Evolutionary conservation across 2,888 invertebrate genomes (phyloP), one percentile per base, ranked within the genome.

Genomic region (Papilio elwesi): DNA sequence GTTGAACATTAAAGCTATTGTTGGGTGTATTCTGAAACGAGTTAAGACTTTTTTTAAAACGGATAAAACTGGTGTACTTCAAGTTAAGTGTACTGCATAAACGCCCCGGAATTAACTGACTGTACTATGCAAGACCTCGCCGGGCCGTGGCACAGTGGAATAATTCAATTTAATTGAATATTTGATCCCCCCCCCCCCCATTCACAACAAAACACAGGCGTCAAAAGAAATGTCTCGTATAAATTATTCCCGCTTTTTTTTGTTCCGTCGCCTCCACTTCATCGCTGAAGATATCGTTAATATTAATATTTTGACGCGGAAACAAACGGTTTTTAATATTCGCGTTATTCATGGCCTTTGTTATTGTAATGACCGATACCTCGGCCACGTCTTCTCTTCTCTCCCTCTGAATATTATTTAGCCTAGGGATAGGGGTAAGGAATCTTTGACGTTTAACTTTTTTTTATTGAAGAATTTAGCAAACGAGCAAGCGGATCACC

Each of bases 241-340:
- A 92, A 93, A 93, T 93, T 92, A 92, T 88, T 88, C 85, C 83
- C 82, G 84, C 88, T 90, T 90, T 91, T 88, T 86, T 80, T 81
- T n/a, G 13, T 13, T 9, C 48, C 65, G 36, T 38, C 6, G 77
- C 75, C 81, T 83, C 85, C 90, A 90, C 91, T 90, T 90, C 90
- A 91, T 93, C 90, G 90, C 82, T 82, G 84, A 83, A 89, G 91
- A 90, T 91, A 93, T 92, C 93, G 93, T 93, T 93, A 93, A 93
- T 93, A 93, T 93, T 93, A 92, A 93, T 93, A 90, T 93, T 92
- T 91, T 88, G 90, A 90, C 92, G 88, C 92, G 88, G 88, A 90
- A 90, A 90, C 92, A 89, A 90, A 86, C 90, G 87, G 84, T 81
- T 84, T 89, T 92, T 92, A 90, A 90, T 91, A 90, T 90, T 90